Percentiles rank a stretch among this genome's conserved stretches.
Evolutionary conservation across 2,113 vertebrate genomes (phyloP).

Genomic region (Trichomycterus rosablanca): DNA sequence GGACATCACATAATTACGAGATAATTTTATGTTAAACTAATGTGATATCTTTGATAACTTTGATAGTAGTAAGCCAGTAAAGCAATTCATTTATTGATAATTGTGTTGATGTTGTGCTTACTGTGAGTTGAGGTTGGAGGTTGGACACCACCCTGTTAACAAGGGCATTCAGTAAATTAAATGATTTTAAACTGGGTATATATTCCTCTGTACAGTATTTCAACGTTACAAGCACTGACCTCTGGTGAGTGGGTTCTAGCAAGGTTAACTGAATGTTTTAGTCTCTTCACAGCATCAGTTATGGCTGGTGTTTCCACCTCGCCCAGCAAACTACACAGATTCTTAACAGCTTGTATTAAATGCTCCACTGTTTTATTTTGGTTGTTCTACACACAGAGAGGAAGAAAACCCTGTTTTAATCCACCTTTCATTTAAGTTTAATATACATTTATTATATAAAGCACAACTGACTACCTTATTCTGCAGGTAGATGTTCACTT

Average conservation of each 20-base stretch:
- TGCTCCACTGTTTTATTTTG: conserved; percentile 83
- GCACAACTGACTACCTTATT: conserved; percentile 73
- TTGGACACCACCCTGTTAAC: conserved; percentile 67
- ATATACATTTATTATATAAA: not conserved
- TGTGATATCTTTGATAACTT: no score
- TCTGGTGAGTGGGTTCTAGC: conserved; percentile 76
- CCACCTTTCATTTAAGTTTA: not conserved
- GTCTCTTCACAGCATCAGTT: conserved; percentile 79
- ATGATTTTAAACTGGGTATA: not conserved
- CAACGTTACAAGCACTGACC: conserved; percentile 58
- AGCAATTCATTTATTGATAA: not conserved
- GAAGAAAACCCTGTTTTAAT: not conserved
- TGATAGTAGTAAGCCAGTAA: not conserved
- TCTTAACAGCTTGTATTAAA: conserved; percentile 85
- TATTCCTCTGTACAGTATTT: not conserved
- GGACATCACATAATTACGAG: not conserved
- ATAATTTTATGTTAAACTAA: no score
- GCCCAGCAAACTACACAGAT: conserved; percentile 83
- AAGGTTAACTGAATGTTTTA: conserved; percentile 83
- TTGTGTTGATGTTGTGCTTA: conserved; percentile 41
- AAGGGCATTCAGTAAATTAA: conserved; percentile 3
- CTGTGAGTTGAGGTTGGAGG: conserved; percentile 60
- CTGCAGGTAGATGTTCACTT: conserved; percentile 78
- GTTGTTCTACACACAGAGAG: conserved; percentile 60
- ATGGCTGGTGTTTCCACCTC: conserved; percentile 85